Evolutionary conservation across 2,113 vertebrate genomes (phyloP).

Genomic region (Azemiops feae): DNA sequence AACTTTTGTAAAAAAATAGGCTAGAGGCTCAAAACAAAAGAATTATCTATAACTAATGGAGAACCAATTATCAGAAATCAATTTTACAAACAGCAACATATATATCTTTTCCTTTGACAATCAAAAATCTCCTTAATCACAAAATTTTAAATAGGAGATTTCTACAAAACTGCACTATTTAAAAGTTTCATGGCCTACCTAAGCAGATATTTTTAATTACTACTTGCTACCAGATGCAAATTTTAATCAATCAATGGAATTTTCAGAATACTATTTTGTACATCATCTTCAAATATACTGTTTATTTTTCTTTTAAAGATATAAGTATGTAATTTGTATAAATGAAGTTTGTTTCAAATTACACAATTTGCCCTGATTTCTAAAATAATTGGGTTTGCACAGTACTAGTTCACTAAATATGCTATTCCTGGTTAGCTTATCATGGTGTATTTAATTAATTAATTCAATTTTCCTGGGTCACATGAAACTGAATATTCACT

Average conservation of each 20-base stretch:
- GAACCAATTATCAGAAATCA: neutral
- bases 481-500: neutral
- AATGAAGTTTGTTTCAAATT: neutral
- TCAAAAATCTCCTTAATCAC: neutral
- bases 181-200: too few species aligned
- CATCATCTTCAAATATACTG: neutral
- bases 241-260: neutral
- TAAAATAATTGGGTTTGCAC: too few species aligned
- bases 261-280: neutral
- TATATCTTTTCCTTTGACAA: neutral
- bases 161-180: neutral
- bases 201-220: neutral
- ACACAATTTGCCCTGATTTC: too few species aligned
- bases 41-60: neutral
- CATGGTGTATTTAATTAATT: too few species aligned
- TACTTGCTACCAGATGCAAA: neutral
- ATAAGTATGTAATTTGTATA: neutral
- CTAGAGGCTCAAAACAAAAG: neutral
- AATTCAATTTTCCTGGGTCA: neutral
- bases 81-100: neutral
- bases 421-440: too few species aligned
- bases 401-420: too few species aligned
- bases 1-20: neutral
- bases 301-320: neutral
- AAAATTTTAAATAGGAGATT: neutral